These are phyloP conservation scores for Helarctos malayanus DNA, from an alignment of 2,797 vertebrate genomes.

Conservation along the genomic window DNA sequence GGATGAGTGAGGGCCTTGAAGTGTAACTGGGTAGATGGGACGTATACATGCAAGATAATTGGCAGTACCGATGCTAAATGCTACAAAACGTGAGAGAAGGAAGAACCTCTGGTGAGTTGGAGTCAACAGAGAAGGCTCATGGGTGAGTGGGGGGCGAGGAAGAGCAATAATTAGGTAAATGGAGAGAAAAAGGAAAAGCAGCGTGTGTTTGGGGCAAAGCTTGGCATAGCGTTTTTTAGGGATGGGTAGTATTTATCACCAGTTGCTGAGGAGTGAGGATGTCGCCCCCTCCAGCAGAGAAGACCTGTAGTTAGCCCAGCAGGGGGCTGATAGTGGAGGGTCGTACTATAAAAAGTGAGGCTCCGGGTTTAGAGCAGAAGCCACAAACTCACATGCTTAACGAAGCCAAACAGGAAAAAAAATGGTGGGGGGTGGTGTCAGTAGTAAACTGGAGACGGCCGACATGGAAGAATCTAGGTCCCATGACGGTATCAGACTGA, in stretches of 20 bases:
- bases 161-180: not conserved
- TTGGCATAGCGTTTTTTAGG: not conserved
- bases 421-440: not conserved
- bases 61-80: not conserved
- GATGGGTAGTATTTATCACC: not conserved
- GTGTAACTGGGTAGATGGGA: not conserved
- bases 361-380: slow-evolving; percentile 4
- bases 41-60: not conserved
- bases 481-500: not conserved
- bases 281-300: not conserved
- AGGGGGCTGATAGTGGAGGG: not conserved
- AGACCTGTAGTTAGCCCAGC: not conserved
- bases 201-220: not conserved
- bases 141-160: not conserved
- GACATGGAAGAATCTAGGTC: not conserved
- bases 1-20: slow-evolving; percentile 6
- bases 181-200: slow-evolving; percentile 26
- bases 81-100: not conserved
- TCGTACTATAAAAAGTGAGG: not conserved
- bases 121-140: not conserved
- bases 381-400: not conserved
- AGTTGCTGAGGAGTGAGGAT: not conserved
- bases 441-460: not conserved
- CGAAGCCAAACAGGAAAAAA: not conserved
- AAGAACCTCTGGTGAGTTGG: not conserved